Percentiles rank a stretch among this genome's conserved stretches.
phyloP scores from a whole-genome alignment of 2,797 vertebrate species.

The Sparidentex hasta region DNA sequence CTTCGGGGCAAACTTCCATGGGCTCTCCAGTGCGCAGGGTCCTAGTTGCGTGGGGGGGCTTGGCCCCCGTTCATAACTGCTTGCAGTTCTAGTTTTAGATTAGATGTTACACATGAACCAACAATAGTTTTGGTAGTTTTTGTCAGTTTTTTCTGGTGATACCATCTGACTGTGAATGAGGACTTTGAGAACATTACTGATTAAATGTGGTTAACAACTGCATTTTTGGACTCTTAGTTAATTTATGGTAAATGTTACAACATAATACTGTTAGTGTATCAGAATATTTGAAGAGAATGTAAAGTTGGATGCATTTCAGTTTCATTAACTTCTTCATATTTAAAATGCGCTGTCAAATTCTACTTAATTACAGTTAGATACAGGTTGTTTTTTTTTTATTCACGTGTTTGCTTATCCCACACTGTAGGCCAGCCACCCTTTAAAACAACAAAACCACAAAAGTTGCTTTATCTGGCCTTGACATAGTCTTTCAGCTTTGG shows the following conservation, averaged over 20 bases:
- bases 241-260: not conserved
- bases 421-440: not conserved
- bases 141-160: too few relatives aligned
- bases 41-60: too few relatives aligned
- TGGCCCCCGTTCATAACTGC: too few relatives aligned
- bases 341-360: not conserved
- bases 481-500: not conserved
- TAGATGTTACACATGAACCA: constrained; percentile 5
- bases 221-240: too few relatives aligned
- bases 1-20: too few relatives aligned
- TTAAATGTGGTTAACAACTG: not conserved
- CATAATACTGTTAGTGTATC: not conserved
- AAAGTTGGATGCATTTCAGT: too few relatives aligned
- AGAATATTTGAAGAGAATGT: not conserved
- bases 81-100: not conserved
- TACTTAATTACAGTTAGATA: not conserved
- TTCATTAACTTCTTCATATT: too few relatives aligned
- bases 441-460: not conserved
- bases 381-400: not conserved
- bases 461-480: not conserved
- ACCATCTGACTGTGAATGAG: too few relatives aligned
- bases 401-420: not conserved
- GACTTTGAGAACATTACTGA: not conserved
- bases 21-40: too few relatives aligned
- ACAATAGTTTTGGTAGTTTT: constrained; percentile 27